Base-by-base conservation (phyloP, 2,888 invertebrate species). In the Monopis laevigella region DNA sequence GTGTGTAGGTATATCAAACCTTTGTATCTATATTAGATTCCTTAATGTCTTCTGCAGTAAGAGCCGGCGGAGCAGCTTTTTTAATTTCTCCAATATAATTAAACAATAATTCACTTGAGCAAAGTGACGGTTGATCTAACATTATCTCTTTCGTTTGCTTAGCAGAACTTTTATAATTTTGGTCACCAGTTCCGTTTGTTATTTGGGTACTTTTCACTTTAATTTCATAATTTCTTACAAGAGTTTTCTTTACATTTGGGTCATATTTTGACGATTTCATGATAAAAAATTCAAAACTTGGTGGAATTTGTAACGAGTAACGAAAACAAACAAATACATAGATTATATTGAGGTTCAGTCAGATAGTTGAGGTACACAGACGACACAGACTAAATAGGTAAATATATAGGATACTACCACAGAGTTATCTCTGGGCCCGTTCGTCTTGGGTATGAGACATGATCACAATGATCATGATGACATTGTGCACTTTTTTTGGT, bases 211-310 rank as follows among this genome's bases (percentile, higher is more conserved):
- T 49, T 60, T 24, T 34, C 1, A 62, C 40, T 56, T 59, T 69
- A 12, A 59, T 52, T 48, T 74, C 75, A 47, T 53, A 61, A 46
- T 77, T 68, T 44, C 78, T 57, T 7, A 77, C 51, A 2, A 78
- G 54, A 2, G 70, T 69, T 56, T 78, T 80, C 48, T 72, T 75
- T 13, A 80, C 69, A 56, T 67, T 75, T 1, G 62, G 53, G 46
- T 77, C 74, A 16, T 21, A 21, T 21, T 36, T 36, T 7, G 8
- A 3, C n/a, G 36, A 36, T 18, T 36, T 36, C 36, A 36, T 36
- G 10, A 7, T 17, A 17, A 13, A 29, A 8, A 5, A 21, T 21
- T 21, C 8, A 21, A 7, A 5, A 7, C 6, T 21, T 21, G 8
- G 6, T 21, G 5, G 6, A 8, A 7, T 12, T 3, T 13, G 11